Evolutionary conservation across 2,888 invertebrate genomes (phyloP).

Genomic region (Eupithecia tripunctaria): DNA sequence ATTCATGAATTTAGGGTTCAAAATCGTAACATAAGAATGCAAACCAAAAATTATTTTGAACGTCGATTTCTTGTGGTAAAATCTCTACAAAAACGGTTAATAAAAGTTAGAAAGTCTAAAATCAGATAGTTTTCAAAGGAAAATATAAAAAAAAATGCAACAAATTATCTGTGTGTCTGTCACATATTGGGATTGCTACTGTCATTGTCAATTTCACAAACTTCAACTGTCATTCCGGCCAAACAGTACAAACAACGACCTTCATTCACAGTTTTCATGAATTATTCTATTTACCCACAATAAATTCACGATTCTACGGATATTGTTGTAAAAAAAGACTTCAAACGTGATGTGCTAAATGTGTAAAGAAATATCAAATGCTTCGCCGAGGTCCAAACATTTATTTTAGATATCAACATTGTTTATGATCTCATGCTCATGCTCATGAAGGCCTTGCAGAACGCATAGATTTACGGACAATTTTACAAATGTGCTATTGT

Average conservation of each 20-base stretch:
- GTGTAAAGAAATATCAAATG: slow-evolving; percentile 28
- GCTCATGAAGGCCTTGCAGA: slow-evolving; percentile 72
- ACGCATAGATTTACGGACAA: slow-evolving; percentile 68
- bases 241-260: slow-evolving; percentile 43
- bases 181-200: background rate
- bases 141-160: too few species aligned
- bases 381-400: slow-evolving; percentile 49
- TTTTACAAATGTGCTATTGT: slow-evolving; percentile 81
- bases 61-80: too few species aligned
- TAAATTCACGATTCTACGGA: slow-evolving; percentile 56
- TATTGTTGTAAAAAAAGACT: slow-evolving; percentile 46
- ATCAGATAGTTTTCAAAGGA: too few species aligned
- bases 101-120: too few species aligned
- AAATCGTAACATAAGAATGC: too few species aligned
- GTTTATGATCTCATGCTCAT: slow-evolving; percentile 68
- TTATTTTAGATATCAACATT: slow-evolving; percentile 56
- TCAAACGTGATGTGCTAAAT: slow-evolving; percentile 12
- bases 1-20: too few species aligned
- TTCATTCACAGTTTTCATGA: slow-evolving; percentile 39
- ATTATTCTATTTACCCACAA: slow-evolving; percentile 68
- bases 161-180: background rate
- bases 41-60: too few species aligned
- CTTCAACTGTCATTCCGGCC: background rate
- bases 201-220: background rate
- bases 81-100: too few species aligned